Evolutionary conservation across 2,888 invertebrate genomes (phyloP).

Genomic region (Perizoma flavofasciatum): DNA sequence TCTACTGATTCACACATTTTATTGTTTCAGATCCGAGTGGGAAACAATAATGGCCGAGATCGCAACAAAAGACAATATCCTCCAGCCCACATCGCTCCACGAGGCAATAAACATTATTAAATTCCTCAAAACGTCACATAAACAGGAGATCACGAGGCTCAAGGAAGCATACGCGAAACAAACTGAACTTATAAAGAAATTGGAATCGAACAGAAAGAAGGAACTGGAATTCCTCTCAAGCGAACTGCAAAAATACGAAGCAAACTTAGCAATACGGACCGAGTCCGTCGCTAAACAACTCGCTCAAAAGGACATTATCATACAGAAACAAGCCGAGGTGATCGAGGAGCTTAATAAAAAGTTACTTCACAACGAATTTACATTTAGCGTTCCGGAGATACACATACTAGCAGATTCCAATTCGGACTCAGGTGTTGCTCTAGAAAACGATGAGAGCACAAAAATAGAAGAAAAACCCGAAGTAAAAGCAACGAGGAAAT

Average conservation of each 20-base stretch:
- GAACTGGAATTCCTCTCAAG: conserved; percentile 75
- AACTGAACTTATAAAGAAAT: conserved; percentile 68
- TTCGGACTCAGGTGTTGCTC: conserved; percentile 76
- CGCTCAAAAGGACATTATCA: conserved; percentile 71
- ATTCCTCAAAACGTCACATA: conserved; percentile 75
- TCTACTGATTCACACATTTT: conserved; percentile 39
- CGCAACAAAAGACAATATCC: conserved; percentile 58
- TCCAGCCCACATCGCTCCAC: conserved; percentile 71
- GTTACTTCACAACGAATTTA: conserved; percentile 52
- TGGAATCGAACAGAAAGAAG: conserved; percentile 72
- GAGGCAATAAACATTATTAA: conserved; percentile 78
- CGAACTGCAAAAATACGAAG: conserved; percentile 76
- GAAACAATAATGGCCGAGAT: conserved; percentile 55
- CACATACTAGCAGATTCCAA: conserved; percentile 70
- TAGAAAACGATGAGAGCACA: conserved; percentile 68
- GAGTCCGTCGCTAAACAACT: conserved; percentile 71
- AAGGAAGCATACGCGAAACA: conserved; percentile 70
- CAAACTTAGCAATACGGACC: conserved; percentile 69
- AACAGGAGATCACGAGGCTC: conserved; percentile 70
- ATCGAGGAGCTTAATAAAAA: conserved; percentile 70
- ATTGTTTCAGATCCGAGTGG: conserved; percentile 59
- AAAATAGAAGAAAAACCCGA: conserved; percentile 63
- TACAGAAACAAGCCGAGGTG: conserved; percentile 63
- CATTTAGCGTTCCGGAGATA: conserved; percentile 62
- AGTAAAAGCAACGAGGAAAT: conserved; percentile 67